A percentile compares a stretch with the other conserved stretches of the same genome.
These are phyloP conservation scores for Troides helena DNA, from an alignment of 2,888 invertebrate species.

Conservation along the genomic window DNA sequence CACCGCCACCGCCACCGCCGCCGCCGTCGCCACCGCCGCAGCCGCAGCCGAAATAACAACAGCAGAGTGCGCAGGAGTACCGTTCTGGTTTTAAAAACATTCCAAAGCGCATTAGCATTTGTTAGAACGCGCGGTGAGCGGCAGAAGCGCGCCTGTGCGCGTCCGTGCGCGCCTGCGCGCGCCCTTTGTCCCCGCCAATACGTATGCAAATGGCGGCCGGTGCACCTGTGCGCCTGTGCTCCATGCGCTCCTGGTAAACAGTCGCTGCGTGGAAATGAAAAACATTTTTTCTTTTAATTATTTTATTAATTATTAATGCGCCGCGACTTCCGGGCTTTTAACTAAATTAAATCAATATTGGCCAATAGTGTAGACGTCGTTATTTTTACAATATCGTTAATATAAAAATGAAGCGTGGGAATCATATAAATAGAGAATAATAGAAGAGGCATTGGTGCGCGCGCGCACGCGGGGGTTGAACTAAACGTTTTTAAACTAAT, in stretches of 20 bases:
- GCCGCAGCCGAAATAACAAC: conserved; percentile 1
- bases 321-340: conserved; percentile 1
- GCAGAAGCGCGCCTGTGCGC: conserved; percentile 44
- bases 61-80: background rate
- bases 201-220: conserved; percentile 53
- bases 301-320: conserved; percentile 3
- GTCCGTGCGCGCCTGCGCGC: conserved; percentile 21
- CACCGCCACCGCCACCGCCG: background rate
- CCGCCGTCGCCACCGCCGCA: background rate
- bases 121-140: conserved; percentile 65
- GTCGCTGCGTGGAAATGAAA: conserved; percentile 63
- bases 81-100: conserved; percentile 54
- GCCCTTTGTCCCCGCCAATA: conserved; percentile 69
- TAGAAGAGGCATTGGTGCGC: too few relatives aligned
- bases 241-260: conserved; percentile 67
- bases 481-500: too few relatives aligned
- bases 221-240: conserved; percentile 53
- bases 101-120: conserved; percentile 69
- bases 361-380: too few relatives aligned
- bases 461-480: too few relatives aligned
- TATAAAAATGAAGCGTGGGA: too few relatives aligned
- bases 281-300: conserved; percentile 31
- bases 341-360: background rate
- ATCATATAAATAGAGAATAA: too few relatives aligned
- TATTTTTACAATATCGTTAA: too few relatives aligned